Percentiles rank a stretch among this genome's conserved stretches.
Evolutionary conservation across 2,113 vertebrate species (phyloP).

Genomic region (Synchiropus splendidus): DNA sequence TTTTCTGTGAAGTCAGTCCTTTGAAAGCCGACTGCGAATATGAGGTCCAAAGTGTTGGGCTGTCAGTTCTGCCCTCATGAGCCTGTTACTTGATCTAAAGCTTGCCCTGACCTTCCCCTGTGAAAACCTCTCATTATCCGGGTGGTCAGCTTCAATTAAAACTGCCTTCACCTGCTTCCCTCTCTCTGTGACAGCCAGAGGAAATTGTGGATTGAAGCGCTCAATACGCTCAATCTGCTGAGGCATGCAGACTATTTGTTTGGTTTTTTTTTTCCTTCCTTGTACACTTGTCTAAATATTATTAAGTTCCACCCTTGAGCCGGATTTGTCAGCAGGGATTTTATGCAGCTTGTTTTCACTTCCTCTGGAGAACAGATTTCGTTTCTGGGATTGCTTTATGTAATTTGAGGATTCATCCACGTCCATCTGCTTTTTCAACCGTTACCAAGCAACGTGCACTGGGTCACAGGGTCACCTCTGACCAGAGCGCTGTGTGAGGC

Average conservation of each 20-base stretch:
- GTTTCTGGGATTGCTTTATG: slow-evolving; percentile 12
- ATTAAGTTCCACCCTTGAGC: slow-evolving; percentile 48
- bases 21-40: too few relatives aligned
- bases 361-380: slow-evolving; percentile 10
- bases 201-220: slow-evolving; percentile 56
- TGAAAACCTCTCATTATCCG: slow-evolving; percentile 30
- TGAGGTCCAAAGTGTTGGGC: slow-evolving; percentile 27
- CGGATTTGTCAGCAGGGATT: slow-evolving; percentile 59
- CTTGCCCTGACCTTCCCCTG: slow-evolving; percentile 19
- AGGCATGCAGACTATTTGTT: slow-evolving; percentile 58
- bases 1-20: too few relatives aligned
- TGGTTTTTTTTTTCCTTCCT: slow-evolving; percentile 47
- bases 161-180: slow-evolving; percentile 30
- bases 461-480: slow-evolving; percentile 18
- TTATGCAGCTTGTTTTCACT: slow-evolving; percentile 41
- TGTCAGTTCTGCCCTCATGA: slow-evolving; percentile 26
- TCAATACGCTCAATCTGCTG: slow-evolving; percentile 48
- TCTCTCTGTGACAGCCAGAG: slow-evolving; percentile 41
- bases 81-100: slow-evolving; percentile 27
- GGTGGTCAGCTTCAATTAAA: slow-evolving; percentile 32
- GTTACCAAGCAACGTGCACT: slow-evolving; percentile 19
- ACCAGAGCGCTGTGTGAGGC: slow-evolving; percentile 17
- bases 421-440: slow-evolving; percentile 18
- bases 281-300: slow-evolving; percentile 58
- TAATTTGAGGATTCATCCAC: slow-evolving; percentile 25